These are phyloP conservation scores for Hartigia nigra DNA, from an alignment of 2,888 invertebrate species.

Conservation along the genomic window DNA sequence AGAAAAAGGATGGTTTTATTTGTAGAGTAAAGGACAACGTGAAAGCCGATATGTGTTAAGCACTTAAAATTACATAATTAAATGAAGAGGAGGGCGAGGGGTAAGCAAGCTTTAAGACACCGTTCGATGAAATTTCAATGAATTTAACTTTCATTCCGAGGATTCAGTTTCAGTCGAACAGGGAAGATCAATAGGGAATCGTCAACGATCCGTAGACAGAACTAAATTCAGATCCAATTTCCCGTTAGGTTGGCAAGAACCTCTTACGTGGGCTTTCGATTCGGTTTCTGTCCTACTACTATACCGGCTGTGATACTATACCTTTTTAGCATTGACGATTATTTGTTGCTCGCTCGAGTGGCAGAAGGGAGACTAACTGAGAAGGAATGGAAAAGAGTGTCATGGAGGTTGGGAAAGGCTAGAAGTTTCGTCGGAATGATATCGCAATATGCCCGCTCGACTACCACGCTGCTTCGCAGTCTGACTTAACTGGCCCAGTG, in stretches of 20 bases:
- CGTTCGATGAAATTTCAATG: background rate
- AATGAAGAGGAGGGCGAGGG: background rate
- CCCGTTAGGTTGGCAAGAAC: background rate
- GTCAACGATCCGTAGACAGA: background rate
- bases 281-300: background rate
- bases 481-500: slow-evolving; percentile 1
- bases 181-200: background rate
- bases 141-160: background rate
- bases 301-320: background rate
- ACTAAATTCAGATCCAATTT: background rate
- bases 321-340: background rate
- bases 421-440: background rate
- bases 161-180: background rate
- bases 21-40: background rate
- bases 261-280: background rate
- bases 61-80: background rate
- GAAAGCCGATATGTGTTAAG: too few species aligned
- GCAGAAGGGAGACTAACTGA: background rate
- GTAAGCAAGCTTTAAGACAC: background rate
- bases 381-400: background rate
- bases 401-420: background rate
- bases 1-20: background rate
- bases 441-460: background rate
- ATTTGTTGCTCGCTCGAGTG: background rate
- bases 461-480: background rate